Percentiles rank a stretch among this genome's conserved stretches.
These are phyloP conservation scores for Drosophila mimetica DNA, from an alignment of 2,888 invertebrate genomes.

Conservation along the genomic window DNA sequence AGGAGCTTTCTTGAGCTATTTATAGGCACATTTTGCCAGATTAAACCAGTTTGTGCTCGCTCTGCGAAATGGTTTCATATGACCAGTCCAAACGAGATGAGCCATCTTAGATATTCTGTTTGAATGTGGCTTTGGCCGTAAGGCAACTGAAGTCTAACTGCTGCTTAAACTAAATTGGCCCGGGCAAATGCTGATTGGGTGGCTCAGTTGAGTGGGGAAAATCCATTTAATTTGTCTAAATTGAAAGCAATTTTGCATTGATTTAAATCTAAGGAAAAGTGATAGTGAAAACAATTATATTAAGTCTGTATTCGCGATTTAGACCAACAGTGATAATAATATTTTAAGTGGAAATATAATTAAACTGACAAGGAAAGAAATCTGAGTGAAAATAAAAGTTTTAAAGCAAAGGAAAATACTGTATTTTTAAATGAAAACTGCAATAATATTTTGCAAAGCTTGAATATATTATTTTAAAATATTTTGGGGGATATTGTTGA, in stretches of 20 bases:
- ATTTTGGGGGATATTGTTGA: no score
- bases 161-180: constrained; percentile 21
- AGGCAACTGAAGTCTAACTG: constrained; percentile 14
- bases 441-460: background rate
- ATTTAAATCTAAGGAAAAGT: background rate
- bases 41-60: constrained; percentile 33
- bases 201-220: background rate
- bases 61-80: constrained; percentile 19
- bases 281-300: background rate
- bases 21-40: constrained; percentile 47
- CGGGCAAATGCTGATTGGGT: constrained; percentile 9
- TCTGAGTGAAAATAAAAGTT: background rate
- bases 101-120: constrained; percentile 31
- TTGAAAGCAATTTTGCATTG: background rate
- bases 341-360: background rate
- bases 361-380: background rate
- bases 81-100: constrained; percentile 16
- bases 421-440: no score
- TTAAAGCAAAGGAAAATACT: no score
- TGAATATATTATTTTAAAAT: no score
- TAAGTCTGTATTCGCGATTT: background rate
- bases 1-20: constrained; percentile 26
- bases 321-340: no score
- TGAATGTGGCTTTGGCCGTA: constrained; percentile 27
- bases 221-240: constrained; percentile 4